Evolutionary conservation across 2,113 vertebrate species (phyloP).

Genomic region (Passer montanus): DNA sequence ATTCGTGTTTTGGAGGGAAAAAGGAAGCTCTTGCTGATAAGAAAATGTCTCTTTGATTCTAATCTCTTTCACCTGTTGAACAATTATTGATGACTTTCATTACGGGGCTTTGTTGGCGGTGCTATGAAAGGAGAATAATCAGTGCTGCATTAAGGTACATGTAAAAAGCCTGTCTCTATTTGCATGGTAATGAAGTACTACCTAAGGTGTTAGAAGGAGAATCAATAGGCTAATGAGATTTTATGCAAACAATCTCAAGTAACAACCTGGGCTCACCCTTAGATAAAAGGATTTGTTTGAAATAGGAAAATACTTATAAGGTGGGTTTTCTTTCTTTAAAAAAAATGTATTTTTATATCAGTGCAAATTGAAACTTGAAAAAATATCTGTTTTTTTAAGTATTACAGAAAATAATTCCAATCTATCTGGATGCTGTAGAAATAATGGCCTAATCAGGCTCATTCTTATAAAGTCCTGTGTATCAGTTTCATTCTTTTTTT

Average conservation of each 20-base stretch:
- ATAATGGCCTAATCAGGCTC: not conserved
- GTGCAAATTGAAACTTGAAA: not conserved
- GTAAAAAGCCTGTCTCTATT: conserved; percentile 42
- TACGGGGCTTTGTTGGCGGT: not conserved
- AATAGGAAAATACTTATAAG: not conserved
- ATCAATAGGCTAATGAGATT: conserved; percentile 70
- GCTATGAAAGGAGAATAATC: conserved; percentile 25
- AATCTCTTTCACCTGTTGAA: conserved; percentile 22
- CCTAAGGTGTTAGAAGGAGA: conserved; percentile 43
- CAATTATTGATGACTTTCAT: conserved; percentile 54
- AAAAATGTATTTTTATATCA: not conserved
- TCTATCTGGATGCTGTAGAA: not conserved
- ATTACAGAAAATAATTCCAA: not conserved
- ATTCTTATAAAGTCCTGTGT: not conserved
- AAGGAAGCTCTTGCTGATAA: not conserved
- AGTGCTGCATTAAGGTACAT: conserved; percentile 9
- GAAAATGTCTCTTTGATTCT: not conserved
- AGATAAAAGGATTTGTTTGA: conserved; percentile 58
- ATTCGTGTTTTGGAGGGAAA: not conserved
- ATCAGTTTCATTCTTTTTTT: not conserved
- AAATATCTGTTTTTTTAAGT: not conserved
- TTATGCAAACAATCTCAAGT: conserved; percentile 61
- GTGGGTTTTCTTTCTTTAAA: not conserved
- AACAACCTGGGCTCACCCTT: conserved; percentile 22
- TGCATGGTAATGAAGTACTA: conserved; percentile 63